Conservation (phyloP, 2,113 vertebrate species). For the Vimba vimba region DNA sequence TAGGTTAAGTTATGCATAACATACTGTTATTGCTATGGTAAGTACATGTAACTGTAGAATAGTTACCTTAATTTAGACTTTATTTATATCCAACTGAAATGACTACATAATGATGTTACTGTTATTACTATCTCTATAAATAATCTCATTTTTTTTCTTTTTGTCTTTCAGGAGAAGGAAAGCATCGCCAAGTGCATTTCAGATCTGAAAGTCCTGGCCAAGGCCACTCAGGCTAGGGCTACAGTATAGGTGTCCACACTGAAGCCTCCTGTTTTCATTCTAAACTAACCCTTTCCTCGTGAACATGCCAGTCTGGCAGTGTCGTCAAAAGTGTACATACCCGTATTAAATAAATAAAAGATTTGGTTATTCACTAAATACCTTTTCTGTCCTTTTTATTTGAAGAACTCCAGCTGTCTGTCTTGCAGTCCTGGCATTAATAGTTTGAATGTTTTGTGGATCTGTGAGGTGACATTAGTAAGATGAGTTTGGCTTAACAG, state of each 20-base stretch:
- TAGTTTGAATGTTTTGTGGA: not conserved
- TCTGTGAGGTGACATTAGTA: not conserved
- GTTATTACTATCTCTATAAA: too few species aligned
- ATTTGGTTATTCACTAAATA: slow-evolving; percentile 67
- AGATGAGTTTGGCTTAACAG: not conserved
- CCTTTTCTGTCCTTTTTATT: not conserved
- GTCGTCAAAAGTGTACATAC: slow-evolving; percentile 74
- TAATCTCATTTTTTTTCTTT: slow-evolving; percentile 7
- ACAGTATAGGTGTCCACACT: slow-evolving; percentile 59
- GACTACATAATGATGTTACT: not conserved
- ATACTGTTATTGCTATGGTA: not conserved
- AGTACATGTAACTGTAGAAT: not conserved
- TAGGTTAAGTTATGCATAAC: not conserved
- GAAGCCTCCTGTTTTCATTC: slow-evolving; percentile 64
- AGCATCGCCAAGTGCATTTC: slow-evolving; percentile 93
- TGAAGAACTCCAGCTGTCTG: not conserved
- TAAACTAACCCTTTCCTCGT: slow-evolving; percentile 70
- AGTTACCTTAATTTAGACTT: not conserved
- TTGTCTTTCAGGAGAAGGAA: slow-evolving; percentile 87
- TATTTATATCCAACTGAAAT: not conserved
- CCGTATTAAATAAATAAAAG: slow-evolving; percentile 77
- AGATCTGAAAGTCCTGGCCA: slow-evolving; percentile 88
- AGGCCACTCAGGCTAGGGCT: slow-evolving; percentile 73
- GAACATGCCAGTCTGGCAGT: slow-evolving; percentile 64
- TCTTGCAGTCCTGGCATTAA: not conserved